phyloP scores from a whole-genome alignment of 92 coral and sea anemone genomes.

The Meandrina meandrites region DNA sequence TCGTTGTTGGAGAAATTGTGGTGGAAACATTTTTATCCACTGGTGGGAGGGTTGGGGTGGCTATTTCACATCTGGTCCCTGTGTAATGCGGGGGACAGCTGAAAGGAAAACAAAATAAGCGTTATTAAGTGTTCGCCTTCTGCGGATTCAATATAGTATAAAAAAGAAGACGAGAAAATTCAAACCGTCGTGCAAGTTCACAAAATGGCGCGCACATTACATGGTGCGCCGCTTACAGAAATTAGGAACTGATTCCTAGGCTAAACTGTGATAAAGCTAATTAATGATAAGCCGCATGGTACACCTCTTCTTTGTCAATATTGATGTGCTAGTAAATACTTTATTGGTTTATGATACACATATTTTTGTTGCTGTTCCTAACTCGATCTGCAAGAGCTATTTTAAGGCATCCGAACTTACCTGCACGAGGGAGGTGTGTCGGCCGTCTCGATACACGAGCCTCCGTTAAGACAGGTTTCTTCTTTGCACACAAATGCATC shows the following conservation, averaged over 20 bases:
- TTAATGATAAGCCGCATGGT: too few species aligned
- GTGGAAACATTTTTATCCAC: neutral
- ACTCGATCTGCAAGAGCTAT: neutral
- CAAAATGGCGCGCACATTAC: too few species aligned
- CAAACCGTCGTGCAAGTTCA: neutral
- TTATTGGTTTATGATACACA: too few species aligned
- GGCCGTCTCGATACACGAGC: conserved; percentile 12
- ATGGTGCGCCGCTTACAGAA: neutral
- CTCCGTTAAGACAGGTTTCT: conserved; percentile 22
- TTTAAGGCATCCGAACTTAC: neutral
- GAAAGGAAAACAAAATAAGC: neutral
- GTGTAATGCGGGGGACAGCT: conserved; percentile 14
- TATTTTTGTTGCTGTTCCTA: too few species aligned
- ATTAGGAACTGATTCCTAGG: too few species aligned
- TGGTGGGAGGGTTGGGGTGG: neutral
- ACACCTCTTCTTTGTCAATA: too few species aligned
- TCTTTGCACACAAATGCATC: conserved; percentile 25
- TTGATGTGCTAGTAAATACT: too few species aligned
- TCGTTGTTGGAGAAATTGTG: neutral
- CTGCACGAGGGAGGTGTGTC: conserved; percentile 2
- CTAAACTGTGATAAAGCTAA: too few species aligned
- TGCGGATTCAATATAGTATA: neutral
- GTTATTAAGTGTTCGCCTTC: neutral
- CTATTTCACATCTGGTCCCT: conserved; percentile 22
- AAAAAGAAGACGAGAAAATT: neutral